These are phyloP conservation scores for Tipula unca DNA, from an alignment of 2,888 invertebrate genomes.

Conservation along the genomic window DNA sequence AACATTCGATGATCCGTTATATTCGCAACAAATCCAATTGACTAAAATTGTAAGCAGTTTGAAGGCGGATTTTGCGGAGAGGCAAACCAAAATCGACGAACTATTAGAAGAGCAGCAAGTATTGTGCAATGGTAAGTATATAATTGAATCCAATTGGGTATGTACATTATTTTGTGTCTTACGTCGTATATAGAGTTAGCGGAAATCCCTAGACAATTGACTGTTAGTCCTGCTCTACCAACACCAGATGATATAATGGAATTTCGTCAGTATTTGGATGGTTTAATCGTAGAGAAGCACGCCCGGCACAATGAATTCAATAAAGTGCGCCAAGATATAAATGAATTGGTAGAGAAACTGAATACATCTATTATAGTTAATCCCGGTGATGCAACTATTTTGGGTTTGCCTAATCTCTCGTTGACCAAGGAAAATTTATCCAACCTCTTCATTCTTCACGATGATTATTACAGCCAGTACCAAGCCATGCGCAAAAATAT, in stretches of 20 bases:
- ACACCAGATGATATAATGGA: constrained; percentile 51
- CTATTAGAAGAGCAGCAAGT: constrained; percentile 43
- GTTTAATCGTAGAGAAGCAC: constrained; percentile 52
- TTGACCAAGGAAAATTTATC: constrained; percentile 56
- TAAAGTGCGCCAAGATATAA: constrained; percentile 37
- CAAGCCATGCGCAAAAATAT: constrained; percentile 51
- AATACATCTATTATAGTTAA: constrained; percentile 33
- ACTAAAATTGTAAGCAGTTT: constrained; percentile 50
- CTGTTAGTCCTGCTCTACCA: constrained; percentile 45
- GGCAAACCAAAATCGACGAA: constrained; percentile 40
- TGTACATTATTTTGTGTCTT: too few relatives aligned
- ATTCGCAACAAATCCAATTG: constrained; percentile 49
- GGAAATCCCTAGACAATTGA: constrained; percentile 28
- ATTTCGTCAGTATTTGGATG: constrained; percentile 50
- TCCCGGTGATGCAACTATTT: constrained; percentile 32
- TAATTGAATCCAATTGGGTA: neutral
- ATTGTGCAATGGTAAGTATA: constrained; percentile 31
- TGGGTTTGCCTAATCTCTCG: constrained; percentile 46
- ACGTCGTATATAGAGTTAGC: neutral
- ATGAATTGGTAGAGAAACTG: constrained; percentile 38
- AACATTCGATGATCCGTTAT: constrained; percentile 35
- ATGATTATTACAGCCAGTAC: constrained; percentile 48
- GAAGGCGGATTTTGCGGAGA: constrained; percentile 47
- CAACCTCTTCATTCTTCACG: constrained; percentile 49
- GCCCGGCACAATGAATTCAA: constrained; percentile 42